phyloP scores from a whole-genome alignment of 2,888 invertebrate genomes.

The Eilema caniola region DNA sequence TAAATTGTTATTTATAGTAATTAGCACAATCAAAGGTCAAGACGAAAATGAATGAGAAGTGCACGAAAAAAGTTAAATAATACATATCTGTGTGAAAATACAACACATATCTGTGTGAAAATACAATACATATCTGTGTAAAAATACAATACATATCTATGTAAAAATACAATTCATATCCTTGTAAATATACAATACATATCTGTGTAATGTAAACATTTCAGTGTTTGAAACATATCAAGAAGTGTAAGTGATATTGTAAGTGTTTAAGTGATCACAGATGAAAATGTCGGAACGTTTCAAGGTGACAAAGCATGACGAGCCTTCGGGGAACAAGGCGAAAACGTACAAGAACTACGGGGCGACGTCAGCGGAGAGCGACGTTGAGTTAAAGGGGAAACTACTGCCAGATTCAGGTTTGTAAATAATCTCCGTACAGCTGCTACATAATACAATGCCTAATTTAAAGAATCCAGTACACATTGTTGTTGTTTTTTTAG shows the following conservation, averaged over 20 bases:
- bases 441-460: not conserved
- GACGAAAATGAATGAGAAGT: conserved; percentile 33
- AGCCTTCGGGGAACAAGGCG: conserved; percentile 73
- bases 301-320: conserved; percentile 88
- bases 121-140: too few relatives aligned
- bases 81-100: conserved; percentile 32
- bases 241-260: conserved; percentile 38
- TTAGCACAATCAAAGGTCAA: conserved; percentile 1
- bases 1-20: conserved; percentile 39
- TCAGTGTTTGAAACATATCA: conserved; percentile 47
- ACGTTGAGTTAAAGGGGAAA: conserved; percentile 79
- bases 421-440: not conserved
- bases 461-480: not conserved
- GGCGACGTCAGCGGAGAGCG: conserved; percentile 84
- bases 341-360: conserved; percentile 86
- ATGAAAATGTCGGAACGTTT: conserved; percentile 87
- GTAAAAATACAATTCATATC: conserved; percentile 11
- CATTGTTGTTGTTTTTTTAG: too few relatives aligned
- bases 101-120: conserved; percentile 18
- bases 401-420: conserved; percentile 79
- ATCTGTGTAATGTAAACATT: conserved; percentile 43
- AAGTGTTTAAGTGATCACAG: conserved; percentile 43
- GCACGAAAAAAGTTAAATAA: conserved; percentile 17
- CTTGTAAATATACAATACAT: conserved; percentile 21
- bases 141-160: too few relatives aligned